Base-by-base conservation (phyloP, 2,888 invertebrate species). In the Volucella inanis region DNA sequence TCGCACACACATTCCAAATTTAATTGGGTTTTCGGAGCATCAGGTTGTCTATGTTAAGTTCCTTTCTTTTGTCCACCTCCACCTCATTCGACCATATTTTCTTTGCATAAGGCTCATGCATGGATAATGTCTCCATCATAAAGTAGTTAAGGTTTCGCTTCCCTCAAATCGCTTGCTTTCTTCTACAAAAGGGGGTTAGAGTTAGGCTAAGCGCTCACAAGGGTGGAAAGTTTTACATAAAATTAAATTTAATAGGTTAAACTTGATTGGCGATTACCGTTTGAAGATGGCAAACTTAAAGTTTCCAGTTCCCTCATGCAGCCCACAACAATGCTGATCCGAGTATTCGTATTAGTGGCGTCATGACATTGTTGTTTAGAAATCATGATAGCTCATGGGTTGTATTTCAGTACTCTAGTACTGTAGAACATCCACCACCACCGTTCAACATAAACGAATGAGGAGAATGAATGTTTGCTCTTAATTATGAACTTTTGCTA, bases 11-110 rank as follows among this genome's bases (percentile, higher is more conserved):
- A 85, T 85, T 81, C 76, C 85, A 81, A 85, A 47, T 85, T 85
- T 85, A 85, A 85, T 85, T 85, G 85, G 85, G 80, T 85, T 81
- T 85, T 77, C 76, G 77, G 80, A 85, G 85, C 85, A 85, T 85
- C 85, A 85, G 85, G 85, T 85, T 85, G 85, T 81, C 76, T 76
- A 81, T 76, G 57, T 64, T 41, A 14, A 62, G 41, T 65, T 52
- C 10, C 45, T 61, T 61, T 49, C 57, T 70, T 55, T 31, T 31
- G 31, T 6, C 31, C 6, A 31, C 31, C 31, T 3, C 31, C 31
- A 31, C 31, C 54, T 31, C 22, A 54, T 15, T 75, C 43, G 64
- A 52, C 52, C 57, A 61, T 61, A 65, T 72, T 72, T 57, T 61
- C 54, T 45, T 71, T 39, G n/a, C 15, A 52, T 64, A 43, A 45